phyloP scores from a whole-genome alignment of 35 echinoderm and acorn worm genomes.

The Ophioderma brevispina region DNA sequence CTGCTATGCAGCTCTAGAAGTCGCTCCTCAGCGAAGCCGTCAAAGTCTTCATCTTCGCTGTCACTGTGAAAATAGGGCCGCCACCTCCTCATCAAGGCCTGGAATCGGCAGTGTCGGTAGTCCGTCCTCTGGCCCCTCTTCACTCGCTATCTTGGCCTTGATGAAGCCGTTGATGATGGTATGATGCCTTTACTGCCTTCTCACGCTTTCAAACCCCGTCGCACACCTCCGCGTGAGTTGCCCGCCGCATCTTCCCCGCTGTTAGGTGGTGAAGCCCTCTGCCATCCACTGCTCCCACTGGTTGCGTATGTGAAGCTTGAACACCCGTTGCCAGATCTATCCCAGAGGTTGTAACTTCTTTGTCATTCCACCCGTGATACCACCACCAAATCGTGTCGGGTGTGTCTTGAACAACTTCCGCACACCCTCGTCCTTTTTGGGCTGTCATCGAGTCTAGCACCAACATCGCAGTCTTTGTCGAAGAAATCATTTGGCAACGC shows the following conservation, averaged over 20 bases:
- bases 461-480: not conserved
- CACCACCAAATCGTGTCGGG: not conserved
- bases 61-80: no score
- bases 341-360: conserved; percentile 32
- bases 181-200: conserved; percentile 22
- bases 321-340: conserved; percentile 12
- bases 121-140: not conserved
- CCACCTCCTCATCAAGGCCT: no score
- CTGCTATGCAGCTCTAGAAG: no score
- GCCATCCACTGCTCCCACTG: conserved; percentile 37
- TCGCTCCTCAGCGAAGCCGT: no score
- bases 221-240: conserved; percentile 19
- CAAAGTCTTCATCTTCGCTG: no score
- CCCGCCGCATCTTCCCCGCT: conserved; percentile 21
- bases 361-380: conserved; percentile 50
- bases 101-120: no score
- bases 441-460: conserved; percentile 23
- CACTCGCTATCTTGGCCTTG: conserved; percentile 15
- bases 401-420: not conserved
- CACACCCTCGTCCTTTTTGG: conserved; percentile 5
- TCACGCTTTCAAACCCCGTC: conserved; percentile 13
- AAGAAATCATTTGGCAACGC: not conserved
- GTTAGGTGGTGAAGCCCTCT: conserved; percentile 13
- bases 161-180: conserved; percentile 34
- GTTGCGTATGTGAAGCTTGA: conserved; percentile 15